These are phyloP conservation scores for Zaprionus ornatus DNA, from an alignment of 1,140 invertebrate species.

Conservation along the genomic window DNA sequence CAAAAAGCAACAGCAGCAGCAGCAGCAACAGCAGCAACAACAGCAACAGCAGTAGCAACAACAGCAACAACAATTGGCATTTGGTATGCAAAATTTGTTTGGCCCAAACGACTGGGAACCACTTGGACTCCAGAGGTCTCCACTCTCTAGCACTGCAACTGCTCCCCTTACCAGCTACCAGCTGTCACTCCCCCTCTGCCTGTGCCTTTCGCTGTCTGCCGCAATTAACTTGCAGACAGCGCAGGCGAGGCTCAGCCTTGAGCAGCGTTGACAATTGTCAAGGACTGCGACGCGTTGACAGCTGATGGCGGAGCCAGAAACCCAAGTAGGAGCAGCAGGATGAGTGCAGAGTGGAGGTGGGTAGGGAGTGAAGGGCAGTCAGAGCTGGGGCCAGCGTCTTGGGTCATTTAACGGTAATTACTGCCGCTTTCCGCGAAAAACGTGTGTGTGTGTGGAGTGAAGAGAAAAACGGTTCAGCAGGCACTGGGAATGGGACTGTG, in stretches of 20 bases:
- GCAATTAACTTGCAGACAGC: constrained; percentile 79
- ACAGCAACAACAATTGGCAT: constrained; percentile 37
- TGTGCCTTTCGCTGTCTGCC: constrained; percentile 25
- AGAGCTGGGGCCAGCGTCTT: constrained; percentile 21
- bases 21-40: constrained; percentile 13
- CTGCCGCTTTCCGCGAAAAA: constrained; percentile 68
- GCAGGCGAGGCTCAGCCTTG: constrained; percentile 65
- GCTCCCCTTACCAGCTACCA: neutral
- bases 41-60: constrained; percentile 6
- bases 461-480: constrained; percentile 37
- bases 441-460: constrained; percentile 25
- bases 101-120: constrained; percentile 52
- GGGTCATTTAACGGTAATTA: constrained; percentile 82
- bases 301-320: neutral
- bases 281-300: constrained; percentile 68
- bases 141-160: neutral
- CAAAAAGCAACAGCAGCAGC: constrained; percentile 16
- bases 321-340: neutral
- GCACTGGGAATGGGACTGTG: neutral
- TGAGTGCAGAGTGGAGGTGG: constrained; percentile 1
- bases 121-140: constrained; percentile 11
- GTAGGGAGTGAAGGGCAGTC: no score
- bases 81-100: constrained; percentile 83
- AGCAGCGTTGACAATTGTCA: constrained; percentile 77
- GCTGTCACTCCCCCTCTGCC: neutral